Evolutionary conservation across 2,113 vertebrate species (phyloP), one percentile per base, ranked within the genome.

Genomic region (Oreocharis arfaki): DNA sequence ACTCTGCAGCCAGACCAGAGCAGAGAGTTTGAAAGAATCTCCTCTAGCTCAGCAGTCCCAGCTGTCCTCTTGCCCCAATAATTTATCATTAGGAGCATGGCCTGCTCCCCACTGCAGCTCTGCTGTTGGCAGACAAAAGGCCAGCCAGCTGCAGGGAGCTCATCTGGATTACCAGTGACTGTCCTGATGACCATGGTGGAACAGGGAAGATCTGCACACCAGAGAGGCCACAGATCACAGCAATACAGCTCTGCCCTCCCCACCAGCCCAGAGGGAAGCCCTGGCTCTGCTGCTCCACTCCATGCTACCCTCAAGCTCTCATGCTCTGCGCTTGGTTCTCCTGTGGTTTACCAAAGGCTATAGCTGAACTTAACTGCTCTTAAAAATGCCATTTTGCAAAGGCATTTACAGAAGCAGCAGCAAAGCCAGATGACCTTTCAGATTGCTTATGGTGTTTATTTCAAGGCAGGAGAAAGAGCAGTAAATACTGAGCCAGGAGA

Each of bases 371-470:
- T 94, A 94, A 93, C 87, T 69, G 71, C 82, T 92, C 86, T 91
- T 77, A 90, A 94, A 96, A 96, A 94, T 92, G 83, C 60, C 83
- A 84, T 75, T 91, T 94, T 90, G 80, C 49, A 84, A 90, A 96
- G 78, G 79, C 82, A 63, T 90, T 96, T 93, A 61, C 63, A 80
- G 93, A 86, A 81, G 90, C 76, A 82, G 71, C 44, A 84, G 69
- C 59, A 86, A 95, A 92, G 77, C 52, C 44, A 49, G 80, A 79
- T 95, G 96, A 95, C 93, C 95, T 96, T 94, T 94, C 86, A 87
- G 83, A 95, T 69, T 64, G 88, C 90, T 92, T 88, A 64, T 1
- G 11, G 90, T 87, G 83, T 90, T 96, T 90, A 87, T 96, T 93
- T 90, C 85, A 90, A 92, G 73, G 65, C 92, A 89, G 73, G 56